phyloP scores from a whole-genome alignment of 2,797 vertebrate species.

The Myotis findleyi region DNA sequence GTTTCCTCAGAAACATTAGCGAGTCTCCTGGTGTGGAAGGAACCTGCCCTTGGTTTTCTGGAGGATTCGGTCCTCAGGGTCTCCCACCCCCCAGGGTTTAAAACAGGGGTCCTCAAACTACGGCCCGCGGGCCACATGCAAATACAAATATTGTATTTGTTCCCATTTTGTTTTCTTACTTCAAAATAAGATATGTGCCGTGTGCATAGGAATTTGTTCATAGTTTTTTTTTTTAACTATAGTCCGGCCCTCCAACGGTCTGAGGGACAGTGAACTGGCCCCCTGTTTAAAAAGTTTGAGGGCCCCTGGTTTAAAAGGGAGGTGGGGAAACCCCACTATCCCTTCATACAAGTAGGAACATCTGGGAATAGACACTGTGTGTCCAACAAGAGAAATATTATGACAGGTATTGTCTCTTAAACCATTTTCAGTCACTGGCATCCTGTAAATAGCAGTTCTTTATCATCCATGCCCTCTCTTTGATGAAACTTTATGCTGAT shows the following conservation, averaged over 20 bases:
- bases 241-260: no score
- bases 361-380: conserved; percentile 26
- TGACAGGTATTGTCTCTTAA: conserved; percentile 67
- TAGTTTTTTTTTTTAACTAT: no score
- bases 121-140: no score
- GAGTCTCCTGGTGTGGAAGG: conserved; percentile 48
- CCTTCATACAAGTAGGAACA: conserved; percentile 21
- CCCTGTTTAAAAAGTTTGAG: no score
- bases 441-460: conserved; percentile 64
- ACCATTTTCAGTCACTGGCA: conserved; percentile 68
- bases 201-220: no score
- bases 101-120: neutral
- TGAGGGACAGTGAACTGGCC: no score
- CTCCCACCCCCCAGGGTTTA: neutral
- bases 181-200: no score
- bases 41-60: conserved; percentile 61
- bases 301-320: neutral
- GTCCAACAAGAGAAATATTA: conserved; percentile 68
- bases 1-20: conserved; percentile 69
- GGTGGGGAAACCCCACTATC: neutral
- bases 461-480: conserved; percentile 75
- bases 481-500: conserved; percentile 70
- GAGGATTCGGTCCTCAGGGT: conserved; percentile 13
- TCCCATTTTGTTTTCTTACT: no score
- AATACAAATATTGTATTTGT: no score